A percentile compares a stretch with the other conserved stretches of the same genome.
Conservation (phyloP, 2,113 vertebrate genomes). For the Halcyon senegalensis region DNA sequence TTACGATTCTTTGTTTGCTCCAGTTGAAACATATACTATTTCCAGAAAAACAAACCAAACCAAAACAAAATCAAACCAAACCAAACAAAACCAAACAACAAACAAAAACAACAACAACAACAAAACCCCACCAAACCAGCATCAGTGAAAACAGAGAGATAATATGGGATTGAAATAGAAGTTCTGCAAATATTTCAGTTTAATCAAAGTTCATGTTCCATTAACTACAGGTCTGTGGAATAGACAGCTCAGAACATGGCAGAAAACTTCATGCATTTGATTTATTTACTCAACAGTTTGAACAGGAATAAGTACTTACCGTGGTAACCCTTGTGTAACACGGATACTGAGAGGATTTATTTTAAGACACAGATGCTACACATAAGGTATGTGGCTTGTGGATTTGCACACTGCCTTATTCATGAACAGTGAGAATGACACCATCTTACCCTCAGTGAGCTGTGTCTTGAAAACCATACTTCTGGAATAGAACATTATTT, state of each 20-base stretch:
- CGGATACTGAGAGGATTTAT: background rate
- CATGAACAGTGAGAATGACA: conserved; percentile 52
- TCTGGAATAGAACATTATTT: conserved; percentile 65
- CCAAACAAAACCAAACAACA: background rate
- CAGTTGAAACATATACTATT: background rate
- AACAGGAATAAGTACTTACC: background rate
- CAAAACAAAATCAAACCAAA: background rate
- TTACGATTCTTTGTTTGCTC: background rate
- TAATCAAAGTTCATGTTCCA: background rate
- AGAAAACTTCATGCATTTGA: background rate
- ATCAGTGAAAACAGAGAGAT: background rate
- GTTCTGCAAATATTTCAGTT: conserved; percentile 6
- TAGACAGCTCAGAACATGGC: background rate
- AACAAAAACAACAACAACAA: background rate
- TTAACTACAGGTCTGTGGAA: background rate
- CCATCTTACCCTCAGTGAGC: conserved; percentile 15
- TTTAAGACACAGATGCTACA: conserved; percentile 45
- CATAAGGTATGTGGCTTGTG: conserved; percentile 30
- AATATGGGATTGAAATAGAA: background rate
- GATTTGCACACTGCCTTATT: conserved; percentile 51
- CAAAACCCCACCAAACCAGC: background rate
- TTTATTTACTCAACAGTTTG: conserved; percentile 2
- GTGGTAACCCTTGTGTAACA: background rate
- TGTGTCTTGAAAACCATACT: conserved; percentile 53
- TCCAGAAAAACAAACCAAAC: background rate